A percentile compares a stretch with the other conserved stretches of the same genome.
Conservation (phyloP, 2,888 invertebrate genomes). For the Eupithecia inturbata region DNA sequence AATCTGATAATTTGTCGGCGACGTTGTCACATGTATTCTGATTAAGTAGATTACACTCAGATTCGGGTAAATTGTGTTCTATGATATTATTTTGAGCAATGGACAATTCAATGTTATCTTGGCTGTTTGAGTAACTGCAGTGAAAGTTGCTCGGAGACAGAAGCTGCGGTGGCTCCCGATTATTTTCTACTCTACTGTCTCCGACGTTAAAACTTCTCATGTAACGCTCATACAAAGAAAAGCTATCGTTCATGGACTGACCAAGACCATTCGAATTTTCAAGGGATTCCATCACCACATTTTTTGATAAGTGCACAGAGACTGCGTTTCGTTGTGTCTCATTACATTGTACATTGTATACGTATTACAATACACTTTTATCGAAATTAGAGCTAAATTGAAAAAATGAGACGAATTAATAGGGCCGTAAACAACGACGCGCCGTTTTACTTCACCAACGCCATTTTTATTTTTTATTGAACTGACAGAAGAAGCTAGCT, state of each 20-base stretch:
- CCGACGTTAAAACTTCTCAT: slow-evolving; percentile 78
- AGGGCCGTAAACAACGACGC: slow-evolving; percentile 12
- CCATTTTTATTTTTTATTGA: slow-evolving; percentile 21
- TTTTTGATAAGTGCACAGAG: slow-evolving; percentile 49
- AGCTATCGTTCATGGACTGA: slow-evolving; percentile 77
- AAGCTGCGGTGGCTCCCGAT: slow-evolving; percentile 50
- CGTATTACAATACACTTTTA: not conserved
- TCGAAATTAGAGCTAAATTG: not conserved
- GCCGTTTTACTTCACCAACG: slow-evolving; percentile 9
- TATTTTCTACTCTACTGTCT: slow-evolving; percentile 57
- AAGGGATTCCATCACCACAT: slow-evolving; percentile 78
- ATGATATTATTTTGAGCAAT: slow-evolving; percentile 57
- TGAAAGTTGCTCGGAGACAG: slow-evolving; percentile 56
- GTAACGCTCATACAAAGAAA: slow-evolving; percentile 78
- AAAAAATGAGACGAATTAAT: not conserved
- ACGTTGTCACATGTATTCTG: slow-evolving; percentile 52
- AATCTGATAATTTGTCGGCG: slow-evolving; percentile 60
- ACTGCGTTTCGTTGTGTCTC: slow-evolving; percentile 3
- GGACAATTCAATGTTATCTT: slow-evolving; percentile 71
- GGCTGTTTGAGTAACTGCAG: slow-evolving; percentile 62
- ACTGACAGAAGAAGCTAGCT: slow-evolving; percentile 7
- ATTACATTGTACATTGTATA: not conserved
- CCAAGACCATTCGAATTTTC: slow-evolving; percentile 79
- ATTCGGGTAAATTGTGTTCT: slow-evolving; percentile 61
- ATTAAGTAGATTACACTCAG: slow-evolving; percentile 56